phyloP scores from a whole-genome alignment of 2,113 vertebrate species.

The Ariopsis seemanni region DNA sequence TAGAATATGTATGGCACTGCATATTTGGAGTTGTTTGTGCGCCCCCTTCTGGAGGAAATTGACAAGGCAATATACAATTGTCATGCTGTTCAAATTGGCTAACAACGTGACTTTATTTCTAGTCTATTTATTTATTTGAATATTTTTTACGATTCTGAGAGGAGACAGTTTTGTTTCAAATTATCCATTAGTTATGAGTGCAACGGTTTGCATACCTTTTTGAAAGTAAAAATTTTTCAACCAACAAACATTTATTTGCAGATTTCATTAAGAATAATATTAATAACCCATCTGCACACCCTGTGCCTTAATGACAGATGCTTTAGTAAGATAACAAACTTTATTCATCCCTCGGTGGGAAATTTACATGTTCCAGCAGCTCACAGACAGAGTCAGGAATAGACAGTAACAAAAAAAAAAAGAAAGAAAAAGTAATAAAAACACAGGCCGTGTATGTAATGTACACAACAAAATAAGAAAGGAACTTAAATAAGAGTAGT shows the following conservation, averaged over 20 bases:
- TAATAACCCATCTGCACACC: neutral
- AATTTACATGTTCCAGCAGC: too few species aligned
- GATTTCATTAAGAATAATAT: neutral
- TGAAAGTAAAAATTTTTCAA: neutral
- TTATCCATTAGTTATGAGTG: neutral
- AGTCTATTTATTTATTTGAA: neutral
- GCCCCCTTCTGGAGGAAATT: conserved; percentile 44
- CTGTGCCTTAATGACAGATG: too few species aligned
- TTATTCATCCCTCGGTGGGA: too few species aligned
- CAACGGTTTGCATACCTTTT: neutral
- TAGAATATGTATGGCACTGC: neutral
- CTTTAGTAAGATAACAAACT: too few species aligned
- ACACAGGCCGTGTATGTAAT: too few species aligned
- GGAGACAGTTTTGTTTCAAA: neutral
- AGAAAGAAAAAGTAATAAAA: too few species aligned
- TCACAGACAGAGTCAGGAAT: too few species aligned
- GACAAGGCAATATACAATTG: neutral
- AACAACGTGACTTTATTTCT: neutral
- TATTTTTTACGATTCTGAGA: neutral
- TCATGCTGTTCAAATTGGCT: neutral
- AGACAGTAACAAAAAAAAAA: too few species aligned
- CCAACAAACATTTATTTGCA: neutral
- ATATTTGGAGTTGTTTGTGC: neutral
- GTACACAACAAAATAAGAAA: too few species aligned
- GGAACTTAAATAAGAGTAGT: too few species aligned